Evolutionary conservation across 2,888 invertebrate species (phyloP).

Genomic region (Matsumyia berberina): DNA sequence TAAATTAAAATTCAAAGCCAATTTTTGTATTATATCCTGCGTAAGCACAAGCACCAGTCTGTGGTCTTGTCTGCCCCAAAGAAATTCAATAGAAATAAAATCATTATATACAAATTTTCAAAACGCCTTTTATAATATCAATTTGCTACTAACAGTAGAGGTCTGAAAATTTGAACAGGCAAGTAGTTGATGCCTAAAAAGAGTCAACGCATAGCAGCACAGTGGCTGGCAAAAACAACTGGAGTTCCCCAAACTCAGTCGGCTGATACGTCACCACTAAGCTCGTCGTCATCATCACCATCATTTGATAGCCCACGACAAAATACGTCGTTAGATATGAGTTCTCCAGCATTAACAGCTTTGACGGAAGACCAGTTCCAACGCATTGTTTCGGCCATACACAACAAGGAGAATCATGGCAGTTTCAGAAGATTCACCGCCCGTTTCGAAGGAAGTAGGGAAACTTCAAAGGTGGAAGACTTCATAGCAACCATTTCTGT

Average conservation of each 20-base stretch:
- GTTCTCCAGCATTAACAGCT: not conserved
- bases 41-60: too few relatives aligned
- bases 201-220: not conserved
- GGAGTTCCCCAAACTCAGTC: not conserved
- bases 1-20: too few relatives aligned
- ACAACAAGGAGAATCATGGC: slow-evolving; percentile 14
- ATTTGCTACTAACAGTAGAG: too few relatives aligned
- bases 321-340: too few relatives aligned
- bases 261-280: not conserved
- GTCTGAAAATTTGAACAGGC: not conserved
- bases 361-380: slow-evolving; percentile 39
- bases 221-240: too few relatives aligned
- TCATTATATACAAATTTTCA: too few relatives aligned
- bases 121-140: too few relatives aligned
- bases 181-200: too few relatives aligned
- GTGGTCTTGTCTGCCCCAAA: too few relatives aligned
- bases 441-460: slow-evolving; percentile 37
- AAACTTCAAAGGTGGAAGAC: slow-evolving; percentile 58
- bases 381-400: slow-evolving; percentile 37
- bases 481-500: slow-evolving; percentile 61
- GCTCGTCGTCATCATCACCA: slow-evolving; percentile 3
- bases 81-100: too few relatives aligned
- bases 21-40: too few relatives aligned
- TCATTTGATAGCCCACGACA: not conserved
- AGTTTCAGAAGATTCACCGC: slow-evolving; percentile 60